These are phyloP conservation scores for Melanophora roralis DNA, from an alignment of 2,888 invertebrate species.

Conservation along the genomic window DNA sequence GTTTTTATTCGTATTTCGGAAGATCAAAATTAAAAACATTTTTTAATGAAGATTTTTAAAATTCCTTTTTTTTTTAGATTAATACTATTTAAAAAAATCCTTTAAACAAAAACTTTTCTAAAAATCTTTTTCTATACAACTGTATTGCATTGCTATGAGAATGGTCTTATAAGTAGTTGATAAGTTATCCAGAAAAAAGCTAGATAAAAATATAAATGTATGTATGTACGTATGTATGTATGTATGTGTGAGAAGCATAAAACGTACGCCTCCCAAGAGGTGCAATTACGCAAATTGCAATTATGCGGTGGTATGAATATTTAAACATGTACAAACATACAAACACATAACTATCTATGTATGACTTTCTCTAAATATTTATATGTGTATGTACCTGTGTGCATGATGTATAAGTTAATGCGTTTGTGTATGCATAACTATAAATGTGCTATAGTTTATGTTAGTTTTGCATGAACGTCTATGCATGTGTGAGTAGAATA, in stretches of 20 bases:
- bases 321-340: conserved; percentile 51
- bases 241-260: not conserved
- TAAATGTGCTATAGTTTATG: conserved; percentile 16
- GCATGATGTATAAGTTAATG: not conserved
- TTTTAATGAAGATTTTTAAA: too few relatives aligned
- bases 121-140: not conserved
- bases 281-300: conserved; percentile 63
- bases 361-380: not conserved
- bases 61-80: too few relatives aligned
- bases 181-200: not conserved
- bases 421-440: conserved; percentile 19
- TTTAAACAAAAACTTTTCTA: too few relatives aligned
- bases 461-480: not conserved
- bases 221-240: not conserved
- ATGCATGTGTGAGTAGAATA: conserved; percentile 18
- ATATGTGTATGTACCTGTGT: not conserved
- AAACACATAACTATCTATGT: conserved; percentile 26
- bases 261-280: conserved; percentile 57
- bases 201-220: not conserved
- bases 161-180: not conserved
- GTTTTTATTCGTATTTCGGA: too few relatives aligned
- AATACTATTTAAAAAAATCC: too few relatives aligned
- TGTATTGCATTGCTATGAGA: not conserved
- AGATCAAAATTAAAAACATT: too few relatives aligned
- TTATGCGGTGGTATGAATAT: conserved; percentile 63